Base-by-base conservation (phyloP, 2,797 vertebrate species). In the Pteropus rufus region DNA sequence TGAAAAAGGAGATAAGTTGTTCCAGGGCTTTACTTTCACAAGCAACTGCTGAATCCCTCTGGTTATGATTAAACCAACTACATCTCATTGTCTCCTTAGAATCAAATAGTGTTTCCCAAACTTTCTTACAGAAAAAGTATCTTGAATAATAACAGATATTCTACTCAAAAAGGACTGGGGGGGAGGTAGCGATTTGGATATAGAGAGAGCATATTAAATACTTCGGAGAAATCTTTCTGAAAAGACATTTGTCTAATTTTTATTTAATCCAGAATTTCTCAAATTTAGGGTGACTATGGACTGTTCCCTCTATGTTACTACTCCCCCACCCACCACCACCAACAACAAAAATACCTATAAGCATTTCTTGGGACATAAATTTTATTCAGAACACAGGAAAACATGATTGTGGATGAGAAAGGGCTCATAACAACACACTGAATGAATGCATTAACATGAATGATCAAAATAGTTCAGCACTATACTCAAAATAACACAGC, bases 391-490 rank as follows among this genome's bases (percentile, higher is more conserved):
- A 64, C 23, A 65, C 14, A 36, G 29, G 46, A 62, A 94, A 83
- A 16, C 19, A 16, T 31, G 26, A 52, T 16, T 69, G 19, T 36
- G 9, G 58, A 64, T 70, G 67, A 93, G 41, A 95, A 90, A 34
- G 36, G 54, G 19, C 24, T 92, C 14, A 64, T 92, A 41, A 82
- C 36, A 41, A 82, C 29, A 64, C 3, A 49, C 1, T 39, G 44
- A 96, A 89, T 75, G 62, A 95, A 92, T 77, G 73, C 52, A 89
- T 77, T 60, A 88, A 34, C 82, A 91, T 67, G 77, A 94, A 92
- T 90, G 92, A 95, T 90, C 84, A 93, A 97, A 96, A 91, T 91
- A 93, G 96, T 75, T 44, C 64, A 93, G 75, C 29, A 86, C 67
- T 62, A 46, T 5, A 41, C 89, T 96, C 85, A 95, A 91, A 97